Evolutionary conservation across 2,113 vertebrate genomes (phyloP), one percentile per base, ranked within the genome.

Genomic region (Apistogramma diplotaenia): DNA sequence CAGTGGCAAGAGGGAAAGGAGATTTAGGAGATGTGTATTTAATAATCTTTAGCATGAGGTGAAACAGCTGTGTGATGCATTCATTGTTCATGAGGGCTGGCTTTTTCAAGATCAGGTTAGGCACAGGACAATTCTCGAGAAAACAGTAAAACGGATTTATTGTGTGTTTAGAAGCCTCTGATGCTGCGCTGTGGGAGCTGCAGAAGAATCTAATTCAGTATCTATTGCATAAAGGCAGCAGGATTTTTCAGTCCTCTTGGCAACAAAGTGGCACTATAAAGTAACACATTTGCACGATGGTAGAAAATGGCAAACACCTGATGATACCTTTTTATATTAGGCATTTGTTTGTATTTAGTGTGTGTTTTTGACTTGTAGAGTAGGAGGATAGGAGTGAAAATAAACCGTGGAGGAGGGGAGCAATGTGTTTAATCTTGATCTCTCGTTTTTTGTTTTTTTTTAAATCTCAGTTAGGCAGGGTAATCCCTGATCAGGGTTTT

Each of bases 61-160:
- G 76, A 86, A 37, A 21, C 21, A 40, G 55, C 75, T 59, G 15
- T 49, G 29, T 23, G 40, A 46, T 16, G 19, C 29, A 37, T 76
- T 76, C 60, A 19, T 3, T 73, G 67, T 33, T 82, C 61, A 74
- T 84, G 62, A 74, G 31, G 21, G 10, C 12, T 79, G 71, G 27
- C 40, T 78, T 78, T 84, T 57, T 75, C 35, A 59, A 57, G 58
- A 57, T 76, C 31, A 15, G 21, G 12, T 43, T 62, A 71, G 71
- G 21, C 55, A 58, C 55, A 11, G 16, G 16, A 53, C 57, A 81
- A 83, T 77, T 73, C 75, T 76, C 75, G 57, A 62, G 78, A 88
- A 84, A 55, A 62, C 40, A 43, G 46, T 89, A 65, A 85, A 91
- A 55, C 35, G n/a, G 76, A 88, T 87, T 89, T 76, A 91, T 12